These are phyloP conservation scores for Bos taurus DNA, from an alignment of 2,113 vertebrate species.

Conservation along the genomic window ARS-UCD2.0 NC_037331.1:12395501-12396000, in stretches of 20 bases:
- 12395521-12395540: not conserved
- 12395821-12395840: not conserved
- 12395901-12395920: not conserved
- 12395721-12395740: not conserved
- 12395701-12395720: not conserved
- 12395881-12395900: not conserved
- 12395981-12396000: not conserved
- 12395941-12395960: not conserved
- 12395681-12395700: not conserved
- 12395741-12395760: not conserved
- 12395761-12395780: not conserved
- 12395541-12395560: not conserved
- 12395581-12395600: not conserved
- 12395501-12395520: not conserved
- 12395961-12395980: not conserved
- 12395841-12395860: not conserved
- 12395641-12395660: not conserved
- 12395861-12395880: not conserved
- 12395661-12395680: not conserved
- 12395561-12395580: not conserved
- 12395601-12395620: not conserved
- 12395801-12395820: not conserved
- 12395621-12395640: not conserved
- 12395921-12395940: not conserved
- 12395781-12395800: not conserved